Conservation (phyloP, 2,797 vertebrate genomes). For the Epinephelus malabaricus region DNA sequence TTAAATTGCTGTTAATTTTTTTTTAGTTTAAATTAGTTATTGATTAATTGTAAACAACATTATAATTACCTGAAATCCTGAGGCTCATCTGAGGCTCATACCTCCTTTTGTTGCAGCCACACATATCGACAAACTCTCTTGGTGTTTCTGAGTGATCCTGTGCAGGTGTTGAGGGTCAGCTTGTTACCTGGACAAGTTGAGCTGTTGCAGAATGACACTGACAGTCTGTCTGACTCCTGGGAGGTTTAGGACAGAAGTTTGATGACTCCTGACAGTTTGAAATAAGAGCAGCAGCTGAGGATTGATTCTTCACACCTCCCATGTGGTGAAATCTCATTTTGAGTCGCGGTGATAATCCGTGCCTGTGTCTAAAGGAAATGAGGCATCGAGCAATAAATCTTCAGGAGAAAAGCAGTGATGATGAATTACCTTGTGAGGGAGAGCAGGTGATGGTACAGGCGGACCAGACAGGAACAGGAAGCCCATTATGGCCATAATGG, state of each 20-base stretch:
- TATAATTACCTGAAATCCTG: no score
- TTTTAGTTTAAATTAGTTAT: no score
- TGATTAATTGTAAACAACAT: no score
- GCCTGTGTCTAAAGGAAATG: constrained; percentile 34
- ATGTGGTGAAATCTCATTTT: constrained; percentile 34
- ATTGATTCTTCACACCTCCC: constrained; percentile 11
- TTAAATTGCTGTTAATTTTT: no score
- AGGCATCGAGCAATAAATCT: constrained; percentile 40
- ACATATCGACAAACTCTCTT: background rate
- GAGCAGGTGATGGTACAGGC: constrained; percentile 17
- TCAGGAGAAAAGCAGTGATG: constrained; percentile 12
- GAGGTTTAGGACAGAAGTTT: constrained; percentile 1
- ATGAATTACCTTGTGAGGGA: constrained; percentile 24
- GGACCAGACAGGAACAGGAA: constrained; percentile 4
- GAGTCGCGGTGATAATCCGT: constrained; percentile 5
- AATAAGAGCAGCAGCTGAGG: constrained; percentile 11
- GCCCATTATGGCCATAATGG: background rate
- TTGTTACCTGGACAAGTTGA: background rate
- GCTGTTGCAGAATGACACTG: background rate
- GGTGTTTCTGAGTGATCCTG: background rate
- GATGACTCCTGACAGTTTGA: constrained; percentile 15
- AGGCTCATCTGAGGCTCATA: no score
- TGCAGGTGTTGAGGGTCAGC: background rate
- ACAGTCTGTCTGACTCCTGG: background rate
- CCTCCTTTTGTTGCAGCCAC: no score